These are phyloP conservation scores for Cotesia typhae DNA, from an alignment of 1,140 invertebrate genomes.

Conservation along the genomic window DNA sequence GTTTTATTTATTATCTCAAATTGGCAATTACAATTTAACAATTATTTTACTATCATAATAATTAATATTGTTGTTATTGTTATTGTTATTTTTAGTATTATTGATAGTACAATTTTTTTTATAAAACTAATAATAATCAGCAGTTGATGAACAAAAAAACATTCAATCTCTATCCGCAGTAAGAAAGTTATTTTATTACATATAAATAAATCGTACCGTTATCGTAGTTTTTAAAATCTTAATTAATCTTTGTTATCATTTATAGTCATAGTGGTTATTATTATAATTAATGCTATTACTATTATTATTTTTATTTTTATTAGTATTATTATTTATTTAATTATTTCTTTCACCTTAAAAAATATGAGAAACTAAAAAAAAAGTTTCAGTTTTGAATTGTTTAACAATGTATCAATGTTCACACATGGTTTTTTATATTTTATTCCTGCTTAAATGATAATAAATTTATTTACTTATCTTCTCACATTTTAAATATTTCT, in stretches of 20 bases:
- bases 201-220: conserved; percentile 32
- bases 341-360: too few relatives aligned
- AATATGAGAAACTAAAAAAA: too few relatives aligned
- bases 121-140: conserved; percentile 27
- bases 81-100: conserved; percentile 28
- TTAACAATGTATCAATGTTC: too few relatives aligned
- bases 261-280: not conserved
- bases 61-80: conserved; percentile 35
- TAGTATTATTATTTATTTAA: too few relatives aligned
- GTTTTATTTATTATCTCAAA: conserved; percentile 52
- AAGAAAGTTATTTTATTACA: not conserved
- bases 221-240: conserved; percentile 19
- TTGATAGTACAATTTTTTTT: conserved; percentile 24
- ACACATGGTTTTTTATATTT: too few relatives aligned
- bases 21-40: conserved; percentile 54
- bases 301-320: not conserved
- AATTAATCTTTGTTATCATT: conserved; percentile 23
- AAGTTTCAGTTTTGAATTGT: too few relatives aligned
- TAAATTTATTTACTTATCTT: too few relatives aligned
- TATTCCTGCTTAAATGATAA: too few relatives aligned
- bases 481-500: too few relatives aligned
- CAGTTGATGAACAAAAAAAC: too few relatives aligned
- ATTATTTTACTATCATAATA: conserved; percentile 35
- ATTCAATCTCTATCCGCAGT: too few relatives aligned
- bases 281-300: not conserved